Evolutionary conservation across 2,888 invertebrate genomes (phyloP).

Genomic region (Lasioglossum pauxillum): DNA sequence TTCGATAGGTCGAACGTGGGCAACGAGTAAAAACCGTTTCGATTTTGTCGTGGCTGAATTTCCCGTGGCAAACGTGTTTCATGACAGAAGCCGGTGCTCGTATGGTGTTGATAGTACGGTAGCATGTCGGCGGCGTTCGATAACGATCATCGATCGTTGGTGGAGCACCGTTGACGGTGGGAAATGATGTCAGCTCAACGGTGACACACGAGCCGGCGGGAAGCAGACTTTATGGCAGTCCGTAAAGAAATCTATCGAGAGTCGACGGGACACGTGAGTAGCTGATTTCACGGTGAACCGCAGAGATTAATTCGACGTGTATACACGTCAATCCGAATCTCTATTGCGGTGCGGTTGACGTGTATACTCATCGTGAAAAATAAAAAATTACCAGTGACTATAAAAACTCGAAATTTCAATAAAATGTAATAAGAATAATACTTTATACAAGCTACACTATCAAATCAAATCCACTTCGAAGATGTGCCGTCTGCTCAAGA

Average conservation of each 20-base stretch:
- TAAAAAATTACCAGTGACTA: too few relatives aligned
- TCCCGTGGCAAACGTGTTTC: background rate
- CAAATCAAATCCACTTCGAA: too few relatives aligned
- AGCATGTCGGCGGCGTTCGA: background rate
- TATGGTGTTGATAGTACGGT: background rate
- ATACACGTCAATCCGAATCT: too few relatives aligned
- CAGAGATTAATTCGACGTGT: too few relatives aligned
- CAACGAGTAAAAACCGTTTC: background rate
- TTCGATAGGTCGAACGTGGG: background rate
- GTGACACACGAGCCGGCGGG: background rate
- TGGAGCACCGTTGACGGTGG: background rate
- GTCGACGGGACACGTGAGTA: constrained; percentile 26
- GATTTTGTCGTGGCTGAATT: constrained; percentile 2
- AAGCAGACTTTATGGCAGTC: constrained; percentile 7
- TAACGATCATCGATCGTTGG: background rate
- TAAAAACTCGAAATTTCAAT: too few relatives aligned
- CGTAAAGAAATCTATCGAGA: background rate
- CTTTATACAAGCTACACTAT: too few relatives aligned
- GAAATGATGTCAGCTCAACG: background rate
- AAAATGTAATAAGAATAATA: too few relatives aligned
- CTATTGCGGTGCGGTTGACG: too few relatives aligned
- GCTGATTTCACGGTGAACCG: background rate
- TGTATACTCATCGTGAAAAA: too few relatives aligned
- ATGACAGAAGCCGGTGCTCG: background rate
- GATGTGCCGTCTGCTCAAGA: too few relatives aligned